Evolutionary conservation across 2,888 invertebrate genomes (phyloP).

Genomic region (Carcina quercana): DNA sequence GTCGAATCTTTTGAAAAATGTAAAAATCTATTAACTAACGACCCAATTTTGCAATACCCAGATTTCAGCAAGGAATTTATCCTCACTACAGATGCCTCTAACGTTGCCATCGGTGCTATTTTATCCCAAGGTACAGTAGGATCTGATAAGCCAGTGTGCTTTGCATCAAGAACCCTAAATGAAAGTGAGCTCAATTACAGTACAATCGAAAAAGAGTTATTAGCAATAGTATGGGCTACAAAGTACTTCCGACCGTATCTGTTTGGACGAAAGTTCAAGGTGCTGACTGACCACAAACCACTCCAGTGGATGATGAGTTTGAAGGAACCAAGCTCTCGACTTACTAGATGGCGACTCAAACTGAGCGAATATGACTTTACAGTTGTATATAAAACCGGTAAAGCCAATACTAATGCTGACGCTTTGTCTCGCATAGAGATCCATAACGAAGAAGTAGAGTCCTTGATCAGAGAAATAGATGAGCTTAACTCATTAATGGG

Average conservation of each 20-base stretch:
- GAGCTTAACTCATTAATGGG: too few species aligned
- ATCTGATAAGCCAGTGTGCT: conserved; percentile 4
- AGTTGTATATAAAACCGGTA: conserved; percentile 16
- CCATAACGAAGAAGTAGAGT: not conserved
- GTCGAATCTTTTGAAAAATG: conserved; percentile 6
- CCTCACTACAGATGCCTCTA: conserved; percentile 11
- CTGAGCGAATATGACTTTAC: conserved; percentile 9
- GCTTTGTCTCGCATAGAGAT: conserved; percentile 15
- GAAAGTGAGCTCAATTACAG: conserved; percentile 2
- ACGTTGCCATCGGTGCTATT: conserved; percentile 12
- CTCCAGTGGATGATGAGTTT: conserved; percentile 13
- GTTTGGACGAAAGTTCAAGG: conserved; percentile 17
- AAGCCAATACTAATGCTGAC: conserved; percentile 16
- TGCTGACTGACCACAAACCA: conserved; percentile 16
- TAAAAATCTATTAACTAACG: conserved; percentile 2
- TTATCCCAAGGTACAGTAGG: conserved; percentile 13
- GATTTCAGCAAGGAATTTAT: conserved; percentile 7
- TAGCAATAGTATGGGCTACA: conserved; percentile 6
- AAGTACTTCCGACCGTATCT: conserved; percentile 11
- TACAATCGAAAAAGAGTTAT: conserved; percentile 8
- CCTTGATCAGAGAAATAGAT: too few species aligned
- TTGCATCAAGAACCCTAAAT: conserved; percentile 1
- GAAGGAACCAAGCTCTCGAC: conserved; percentile 16
- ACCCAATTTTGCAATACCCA: conserved; percentile 1
- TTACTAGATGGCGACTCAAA: conserved; percentile 19